phyloP scores from a whole-genome alignment of 2,888 invertebrate genomes.

The Lymantria monacha region DNA sequence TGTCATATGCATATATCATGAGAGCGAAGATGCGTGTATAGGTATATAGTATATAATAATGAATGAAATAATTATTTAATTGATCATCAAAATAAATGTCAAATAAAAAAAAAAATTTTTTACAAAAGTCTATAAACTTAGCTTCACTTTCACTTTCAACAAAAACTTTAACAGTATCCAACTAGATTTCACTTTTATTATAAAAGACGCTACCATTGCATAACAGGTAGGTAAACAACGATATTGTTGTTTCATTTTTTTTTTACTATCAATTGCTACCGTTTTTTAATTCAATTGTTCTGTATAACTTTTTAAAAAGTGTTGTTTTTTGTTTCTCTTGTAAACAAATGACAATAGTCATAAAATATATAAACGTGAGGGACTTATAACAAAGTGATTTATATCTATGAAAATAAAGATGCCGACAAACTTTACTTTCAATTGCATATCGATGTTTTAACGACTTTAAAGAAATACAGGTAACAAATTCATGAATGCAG shows the following conservation, averaged over 20 bases:
- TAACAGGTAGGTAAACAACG: conserved; percentile 41
- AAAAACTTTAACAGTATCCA: conserved; percentile 47
- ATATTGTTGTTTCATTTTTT: conserved; percentile 31
- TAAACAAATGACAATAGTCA: conserved; percentile 16
- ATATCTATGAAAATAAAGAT: not conserved
- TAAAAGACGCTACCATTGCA: conserved; percentile 47
- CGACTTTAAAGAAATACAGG: no score
- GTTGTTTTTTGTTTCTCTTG: conserved; percentile 18
- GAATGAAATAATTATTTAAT: no score
- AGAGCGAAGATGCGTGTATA: no score
- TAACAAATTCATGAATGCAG: no score
- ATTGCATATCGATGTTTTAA: no score
- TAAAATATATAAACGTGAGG: conserved; percentile 2
- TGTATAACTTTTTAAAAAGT: conserved; percentile 20
- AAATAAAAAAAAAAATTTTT: conserved; percentile 27
- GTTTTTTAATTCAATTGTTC: conserved; percentile 25
- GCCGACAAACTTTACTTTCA: no score
- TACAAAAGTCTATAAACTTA: conserved; percentile 33
- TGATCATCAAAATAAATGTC: conserved; percentile 14
- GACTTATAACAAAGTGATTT: conserved; percentile 3
- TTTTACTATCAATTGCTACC: conserved; percentile 40
- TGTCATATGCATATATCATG: no score
- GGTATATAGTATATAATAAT: no score
- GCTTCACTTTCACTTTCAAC: conserved; percentile 65
- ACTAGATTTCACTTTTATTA: conserved; percentile 58